These are phyloP conservation scores for Pseudochirops cupreus DNA, from an alignment of 2,797 vertebrate genomes.

Conservation along the genomic window DNA sequence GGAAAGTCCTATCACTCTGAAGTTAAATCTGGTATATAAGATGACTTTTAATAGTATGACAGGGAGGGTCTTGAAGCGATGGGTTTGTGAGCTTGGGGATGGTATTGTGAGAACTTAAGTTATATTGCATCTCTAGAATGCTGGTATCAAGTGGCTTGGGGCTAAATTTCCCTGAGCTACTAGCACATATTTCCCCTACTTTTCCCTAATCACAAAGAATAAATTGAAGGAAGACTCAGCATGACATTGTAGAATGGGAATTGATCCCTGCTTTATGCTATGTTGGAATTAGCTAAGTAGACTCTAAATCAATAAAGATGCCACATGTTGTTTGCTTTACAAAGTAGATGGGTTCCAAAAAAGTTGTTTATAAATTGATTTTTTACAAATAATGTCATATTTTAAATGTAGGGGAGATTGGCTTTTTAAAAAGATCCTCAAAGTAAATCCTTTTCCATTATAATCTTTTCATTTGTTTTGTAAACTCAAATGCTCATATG, in stretches of 20 bases:
- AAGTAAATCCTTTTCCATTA: background rate
- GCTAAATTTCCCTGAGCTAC: background rate
- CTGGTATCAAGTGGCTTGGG: background rate
- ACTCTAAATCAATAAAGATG: conserved; percentile 21
- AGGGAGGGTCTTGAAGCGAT: background rate
- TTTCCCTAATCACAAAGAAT: background rate
- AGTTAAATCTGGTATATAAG: background rate
- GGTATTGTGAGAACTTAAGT: background rate
- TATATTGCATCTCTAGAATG: background rate
- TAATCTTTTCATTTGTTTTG: background rate
- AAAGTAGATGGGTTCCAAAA: conserved; percentile 2
- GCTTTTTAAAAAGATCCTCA: conserved; percentile 5
- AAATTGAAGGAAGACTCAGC: background rate
- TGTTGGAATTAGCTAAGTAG: background rate
- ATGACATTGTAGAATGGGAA: background rate
- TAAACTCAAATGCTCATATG: background rate
- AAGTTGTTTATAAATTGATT: conserved; percentile 39
- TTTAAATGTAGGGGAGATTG: conserved; percentile 27
- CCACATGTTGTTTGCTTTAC: background rate
- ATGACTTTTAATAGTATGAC: background rate
- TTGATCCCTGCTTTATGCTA: background rate
- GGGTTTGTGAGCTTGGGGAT: background rate
- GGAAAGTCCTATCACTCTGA: background rate
- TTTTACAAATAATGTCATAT: conserved; percentile 36
- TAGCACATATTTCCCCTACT: background rate